A percentile compares a stretch with the other conserved stretches of the same genome.
These are phyloP conservation scores for Psittacula cyanocephala DNA, from an alignment of 2,113 vertebrate species.

Conservation along the genomic window DNA sequence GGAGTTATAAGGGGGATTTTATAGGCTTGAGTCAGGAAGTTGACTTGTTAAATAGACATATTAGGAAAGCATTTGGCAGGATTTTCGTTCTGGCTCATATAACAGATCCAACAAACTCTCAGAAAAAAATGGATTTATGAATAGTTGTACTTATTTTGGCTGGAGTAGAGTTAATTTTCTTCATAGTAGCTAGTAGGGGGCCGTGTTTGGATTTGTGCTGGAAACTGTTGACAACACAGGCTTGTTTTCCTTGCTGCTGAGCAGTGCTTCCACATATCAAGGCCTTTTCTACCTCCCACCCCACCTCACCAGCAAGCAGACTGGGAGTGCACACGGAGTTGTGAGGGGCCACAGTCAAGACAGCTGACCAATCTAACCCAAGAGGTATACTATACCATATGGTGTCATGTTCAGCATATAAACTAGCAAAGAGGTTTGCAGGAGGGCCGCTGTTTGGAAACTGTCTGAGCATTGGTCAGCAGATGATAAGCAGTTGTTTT, in stretches of 20 bases:
- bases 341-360: not conserved
- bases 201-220: not conserved
- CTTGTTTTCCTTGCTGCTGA: not conserved
- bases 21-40: not conserved
- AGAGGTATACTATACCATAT: not conserved
- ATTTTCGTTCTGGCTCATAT: not conserved
- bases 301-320: not conserved
- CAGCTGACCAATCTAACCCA: not conserved
- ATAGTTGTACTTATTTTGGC: not conserved
- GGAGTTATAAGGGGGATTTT: not conserved
- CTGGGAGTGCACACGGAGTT: not conserved
- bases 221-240: not conserved
- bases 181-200: not conserved
- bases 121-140: conserved; percentile 10
- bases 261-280: not conserved
- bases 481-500: not conserved
- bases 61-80: not conserved
- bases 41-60: not conserved
- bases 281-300: not conserved
- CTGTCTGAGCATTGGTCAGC: not conserved
- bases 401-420: no score
- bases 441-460: no score
- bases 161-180: not conserved
- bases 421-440: no score
- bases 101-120: not conserved